Evolutionary conservation across 2,113 vertebrate genomes (phyloP), one percentile per base, ranked within the genome.

Genomic region (Planiliza haematocheilus): DNA sequence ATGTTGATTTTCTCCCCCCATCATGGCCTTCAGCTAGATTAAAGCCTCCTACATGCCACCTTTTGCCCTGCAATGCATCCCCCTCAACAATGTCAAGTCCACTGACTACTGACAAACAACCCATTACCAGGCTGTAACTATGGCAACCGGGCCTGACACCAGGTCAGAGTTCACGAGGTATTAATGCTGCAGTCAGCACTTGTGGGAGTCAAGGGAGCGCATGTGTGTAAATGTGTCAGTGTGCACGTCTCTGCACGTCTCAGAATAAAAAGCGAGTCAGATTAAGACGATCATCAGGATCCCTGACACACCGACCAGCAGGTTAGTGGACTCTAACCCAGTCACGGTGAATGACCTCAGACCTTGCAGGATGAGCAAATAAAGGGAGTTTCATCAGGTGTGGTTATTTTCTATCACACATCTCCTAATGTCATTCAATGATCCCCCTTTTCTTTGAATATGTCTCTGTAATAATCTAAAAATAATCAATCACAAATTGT

Each of bases 151-250:
- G 21, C 36, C 49, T 74, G 59, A 78, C 61, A 56, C 21, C 37
- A 45, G 84, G 89, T 91, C 85, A 86, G 63, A 78, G 85, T 81
- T 92, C 62, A 84, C 9, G 21, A 21, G 68, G 71, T 83, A 77
- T 72, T 49, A 73, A 59, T 80, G 75, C 84, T 67, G 66, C 72
- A 56, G 72, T 87, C 83, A 87, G 85, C 83, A 73, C 18, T 10
- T 9, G 16, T 69, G 70, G 66, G 71, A 74, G 37, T 65, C 7
- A 11, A 59, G 30, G 41, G 55, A 68, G 34, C 56, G 43, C 48
- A n/a, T 39, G 18, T 68, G 48, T 53, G 14, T 16, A 41, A 55
- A 64, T 4, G 18, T 68, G 75, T 63, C 18, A n/a, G 7, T 38
- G 18, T 39, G 13, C 17, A 13, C 42, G 39, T 55, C 7, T 46